Evolutionary conservation across 1,140 invertebrate genomes (phyloP), one percentile per base, ranked within the genome.

Genomic region (Drosophila pruinosa): DNA sequence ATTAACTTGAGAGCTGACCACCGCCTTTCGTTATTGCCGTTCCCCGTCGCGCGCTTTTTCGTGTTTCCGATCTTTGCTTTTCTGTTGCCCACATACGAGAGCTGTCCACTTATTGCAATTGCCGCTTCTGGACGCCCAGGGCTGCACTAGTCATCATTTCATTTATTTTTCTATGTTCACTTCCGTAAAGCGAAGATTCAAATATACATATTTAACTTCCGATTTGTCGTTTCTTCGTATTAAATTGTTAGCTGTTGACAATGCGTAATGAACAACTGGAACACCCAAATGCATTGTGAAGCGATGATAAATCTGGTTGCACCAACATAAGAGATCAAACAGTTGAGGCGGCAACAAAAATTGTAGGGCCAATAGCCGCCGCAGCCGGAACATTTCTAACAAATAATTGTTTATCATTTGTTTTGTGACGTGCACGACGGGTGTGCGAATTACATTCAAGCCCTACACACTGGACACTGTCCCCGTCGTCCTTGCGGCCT

Each of bases 341-440:
- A 39, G 38, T 7, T 34, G 24, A 15, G 31, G 47, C 65, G 57
- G 48, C 67, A 47, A 57, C 38, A 70, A 78, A 71, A 79, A 71
- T n/a, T n/a, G n/a, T 69, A 76, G 52, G 63, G 72, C 72, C 78
- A 73, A 80, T 72, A 69, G 53, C 22, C 26, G 26, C 24, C 48
- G 47, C 45, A 28, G 69, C 52, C 52, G 75, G 50, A 52, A 61
- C 64, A 63, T 56, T 75, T 57, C 59, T 59, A 85, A 82, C 78
- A 85, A 83, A 83, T 75, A 77, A 85, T 79, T 85, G 81, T 83
- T 85, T 85, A 85, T 85, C 81, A 83, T 71, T 83, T 82, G 78
- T 83, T 83, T 78, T 63, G 68, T 72, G 75, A 75, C 75, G 57
- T 76, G 57, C 73, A 58, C 73, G 22, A 53, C 64, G 71, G 71